phyloP scores from a whole-genome alignment of 37 sponge, comb jelly and placozoan species.

The Mnemiopsis leidyi region DNA sequence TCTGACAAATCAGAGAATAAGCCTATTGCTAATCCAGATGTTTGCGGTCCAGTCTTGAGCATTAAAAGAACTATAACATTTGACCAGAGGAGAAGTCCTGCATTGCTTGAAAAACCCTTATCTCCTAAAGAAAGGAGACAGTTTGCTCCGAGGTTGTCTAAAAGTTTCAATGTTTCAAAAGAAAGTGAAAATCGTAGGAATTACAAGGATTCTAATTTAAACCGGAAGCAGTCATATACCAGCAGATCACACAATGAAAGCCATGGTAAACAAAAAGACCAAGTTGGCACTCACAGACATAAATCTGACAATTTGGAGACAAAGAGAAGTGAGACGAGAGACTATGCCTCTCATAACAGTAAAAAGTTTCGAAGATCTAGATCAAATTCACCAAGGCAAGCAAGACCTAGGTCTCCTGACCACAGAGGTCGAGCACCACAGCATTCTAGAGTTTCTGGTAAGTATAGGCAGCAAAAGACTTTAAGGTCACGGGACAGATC shows the following conservation, averaged over 20 bases:
- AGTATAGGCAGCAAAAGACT: background rate
- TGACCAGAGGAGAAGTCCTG: background rate
- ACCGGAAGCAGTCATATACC: background rate
- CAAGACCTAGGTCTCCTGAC: background rate
- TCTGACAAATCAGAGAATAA: background rate
- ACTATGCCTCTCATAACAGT: background rate
- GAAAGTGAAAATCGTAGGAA: background rate
- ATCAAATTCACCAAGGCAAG: background rate
- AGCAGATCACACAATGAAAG: background rate
- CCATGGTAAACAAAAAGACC: background rate
- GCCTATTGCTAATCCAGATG: background rate
- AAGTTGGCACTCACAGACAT: background rate
- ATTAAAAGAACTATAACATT: slow-evolving; percentile 19
- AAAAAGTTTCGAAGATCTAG: background rate
- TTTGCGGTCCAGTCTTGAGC: background rate
- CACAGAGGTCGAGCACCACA: background rate
- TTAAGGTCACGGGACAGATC: no score
- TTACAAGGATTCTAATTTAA: background rate
- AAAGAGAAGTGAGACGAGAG: background rate
- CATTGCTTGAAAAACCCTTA: background rate
- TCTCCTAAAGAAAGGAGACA: background rate
- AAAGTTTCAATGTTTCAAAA: background rate
- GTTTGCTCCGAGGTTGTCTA: background rate
- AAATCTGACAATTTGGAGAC: background rate
- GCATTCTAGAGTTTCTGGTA: background rate